A percentile compares a stretch with the other conserved stretches of the same genome.
Conservation (phyloP, 2,888 invertebrate genomes). For the Strigamia maritima region DNA sequence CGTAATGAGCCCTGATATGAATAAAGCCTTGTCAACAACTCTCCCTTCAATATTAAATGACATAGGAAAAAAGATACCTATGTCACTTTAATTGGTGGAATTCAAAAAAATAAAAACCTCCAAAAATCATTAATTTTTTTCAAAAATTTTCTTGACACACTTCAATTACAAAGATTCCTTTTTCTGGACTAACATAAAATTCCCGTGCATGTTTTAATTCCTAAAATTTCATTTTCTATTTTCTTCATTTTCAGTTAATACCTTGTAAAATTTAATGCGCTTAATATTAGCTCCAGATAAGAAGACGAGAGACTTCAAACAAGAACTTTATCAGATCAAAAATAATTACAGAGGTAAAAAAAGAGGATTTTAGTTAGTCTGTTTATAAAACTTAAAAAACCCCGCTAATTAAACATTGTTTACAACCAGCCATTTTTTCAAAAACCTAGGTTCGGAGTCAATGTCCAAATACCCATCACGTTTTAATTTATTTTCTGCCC, state of each 20-base stretch:
- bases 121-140: background rate
- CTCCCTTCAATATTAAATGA: background rate
- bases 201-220: background rate
- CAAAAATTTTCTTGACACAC: background rate
- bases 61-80: conserved; percentile 8
- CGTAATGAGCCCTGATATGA: conserved; percentile 1
- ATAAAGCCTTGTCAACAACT: conserved; percentile 19
- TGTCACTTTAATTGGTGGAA: conserved; percentile 12
- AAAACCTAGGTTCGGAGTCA: background rate
- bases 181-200: too few relatives aligned
- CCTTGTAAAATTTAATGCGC: conserved; percentile 27
- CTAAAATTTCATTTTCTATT: background rate
- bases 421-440: background rate
- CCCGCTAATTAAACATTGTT: conserved; percentile 5
- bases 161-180: too few relatives aligned
- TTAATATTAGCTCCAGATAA: conserved; percentile 18
- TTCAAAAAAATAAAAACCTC: background rate
- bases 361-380: background rate
- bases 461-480: background rate
- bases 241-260: background rate
- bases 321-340: conserved; percentile 31
- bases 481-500: background rate
- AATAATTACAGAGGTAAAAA: background rate
- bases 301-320: conserved; percentile 17
- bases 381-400: background rate